Base-by-base conservation (phyloP, 2,888 invertebrate genomes). In the Exephanes ischioxanthus region DNA sequence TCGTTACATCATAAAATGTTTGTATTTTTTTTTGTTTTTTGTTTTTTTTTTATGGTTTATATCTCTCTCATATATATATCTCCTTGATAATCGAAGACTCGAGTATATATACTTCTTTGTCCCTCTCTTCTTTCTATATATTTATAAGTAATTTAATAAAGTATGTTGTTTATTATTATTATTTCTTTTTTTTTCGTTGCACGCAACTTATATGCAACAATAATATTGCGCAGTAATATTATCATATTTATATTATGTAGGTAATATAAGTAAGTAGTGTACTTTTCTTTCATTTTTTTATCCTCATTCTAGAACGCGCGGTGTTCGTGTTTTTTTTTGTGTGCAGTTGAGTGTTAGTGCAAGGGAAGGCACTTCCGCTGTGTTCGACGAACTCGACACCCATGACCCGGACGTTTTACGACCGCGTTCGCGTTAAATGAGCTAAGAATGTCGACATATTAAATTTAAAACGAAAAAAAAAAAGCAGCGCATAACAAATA, bases 291-390 rank as follows among this genome's bases (percentile, higher is more conserved):
- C 87, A 87, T 81, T 86, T 80, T 61, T 79, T 84, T 66, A 70
- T 80, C 79, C 84, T 84, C 76, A 77, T 79, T 84, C 83, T 85
- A 80, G 71, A 80, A 84, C 82, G 68, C 79, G 86, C 84, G 84
- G 86, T 87, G 87, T 87, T 87, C 88, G 82, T 86, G 77, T 86
- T 70, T 82, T 77, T 45, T 70, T 45, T 79, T 26, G 71, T 80
- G 76, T 83, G 73, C 89, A 91, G 90, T 91, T 91, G 91, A 92
- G 92, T 93, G 90, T 90, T 89, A 93, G 93, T 94, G 93, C 93
- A 93, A 92, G 92, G 93, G 92, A 94, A 94, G 94, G 94, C 94
- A 94, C 93, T 94, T 94, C 90, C 92, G 92, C 93, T 93, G 91
- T 91, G 89, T 91, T 87, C 79, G 87, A 86, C 45, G 71, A 80